Evolutionary conservation across 2,888 invertebrate species (phyloP).

Genomic region (Eumacrocentrus americanus): DNA sequence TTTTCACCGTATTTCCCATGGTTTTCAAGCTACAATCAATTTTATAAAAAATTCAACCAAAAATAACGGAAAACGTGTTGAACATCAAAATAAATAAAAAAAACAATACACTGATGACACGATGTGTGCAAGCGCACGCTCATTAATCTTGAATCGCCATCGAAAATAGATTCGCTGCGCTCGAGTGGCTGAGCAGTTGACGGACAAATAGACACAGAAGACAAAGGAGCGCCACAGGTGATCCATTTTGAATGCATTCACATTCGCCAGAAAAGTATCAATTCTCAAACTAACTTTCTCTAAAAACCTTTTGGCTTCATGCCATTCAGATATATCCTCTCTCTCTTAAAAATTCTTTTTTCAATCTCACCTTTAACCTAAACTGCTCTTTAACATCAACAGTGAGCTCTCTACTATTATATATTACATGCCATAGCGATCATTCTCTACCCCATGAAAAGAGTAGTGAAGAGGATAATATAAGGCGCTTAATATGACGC

Average conservation of each 20-base stretch:
- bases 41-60: no score
- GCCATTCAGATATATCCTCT: no score
- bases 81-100: neutral
- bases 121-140: constrained; percentile 12
- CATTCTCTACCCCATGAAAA: no score
- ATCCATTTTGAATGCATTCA: neutral
- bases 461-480: neutral
- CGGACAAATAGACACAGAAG: constrained; percentile 15
- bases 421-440: no score
- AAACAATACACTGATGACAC: neutral
- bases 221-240: neutral
- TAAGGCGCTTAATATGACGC: constrained; percentile 15
- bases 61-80: no score
- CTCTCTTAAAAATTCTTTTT: no score
- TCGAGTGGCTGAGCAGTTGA: constrained; percentile 2
- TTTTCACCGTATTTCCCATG: neutral
- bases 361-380: no score
- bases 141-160: constrained; percentile 28
- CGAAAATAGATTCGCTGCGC: constrained; percentile 25
- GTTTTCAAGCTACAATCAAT: no score
- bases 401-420: no score
- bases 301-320: neutral
- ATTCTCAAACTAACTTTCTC: neutral
- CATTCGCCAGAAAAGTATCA: neutral
- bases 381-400: no score